Percentiles rank a stretch among this genome's conserved stretches.
phyloP scores from a whole-genome alignment of 53 echinoderm and acorn worm species.

The Echinarachnius parma region DNA sequence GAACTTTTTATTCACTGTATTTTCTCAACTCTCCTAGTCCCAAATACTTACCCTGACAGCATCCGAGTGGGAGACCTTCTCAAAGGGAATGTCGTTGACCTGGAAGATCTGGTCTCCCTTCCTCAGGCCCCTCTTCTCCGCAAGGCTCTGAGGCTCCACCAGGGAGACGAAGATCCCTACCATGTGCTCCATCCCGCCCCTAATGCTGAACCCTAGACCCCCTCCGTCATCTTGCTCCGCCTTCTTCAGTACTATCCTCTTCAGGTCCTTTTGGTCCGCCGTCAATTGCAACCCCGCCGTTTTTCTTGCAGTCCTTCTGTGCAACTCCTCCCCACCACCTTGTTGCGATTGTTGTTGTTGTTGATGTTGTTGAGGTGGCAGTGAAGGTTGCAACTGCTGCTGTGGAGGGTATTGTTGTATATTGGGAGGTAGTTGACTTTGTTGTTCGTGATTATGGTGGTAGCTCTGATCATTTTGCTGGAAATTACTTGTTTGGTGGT shows the following conservation, averaged over 20 bases:
- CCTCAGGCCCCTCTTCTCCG: slow-evolving; percentile 69
- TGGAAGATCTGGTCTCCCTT: slow-evolving; percentile 85
- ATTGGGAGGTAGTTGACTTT: too few relatives aligned
- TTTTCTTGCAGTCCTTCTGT: slow-evolving; percentile 63
- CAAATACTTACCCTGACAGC: slow-evolving; percentile 96
- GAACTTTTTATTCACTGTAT: too few relatives aligned
- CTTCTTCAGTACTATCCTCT: slow-evolving; percentile 70
- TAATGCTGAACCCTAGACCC: slow-evolving; percentile 86
- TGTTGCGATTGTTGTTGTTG: slow-evolving; percentile 9
- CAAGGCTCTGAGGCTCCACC: slow-evolving; percentile 76
- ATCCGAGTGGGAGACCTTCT: slow-evolving; percentile 76
- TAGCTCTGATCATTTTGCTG: slow-evolving; percentile 11
- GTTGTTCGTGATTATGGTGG: too few relatives aligned
- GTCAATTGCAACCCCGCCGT: slow-evolving; percentile 30
- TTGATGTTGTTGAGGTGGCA: slow-evolving; percentile 4
- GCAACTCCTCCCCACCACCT: slow-evolving; percentile 57
- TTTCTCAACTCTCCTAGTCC: too few relatives aligned
- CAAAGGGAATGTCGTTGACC: slow-evolving; percentile 87
- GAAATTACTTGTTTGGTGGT: not conserved
- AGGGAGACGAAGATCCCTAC: slow-evolving; percentile 91
- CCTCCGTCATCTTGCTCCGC: slow-evolving; percentile 44
- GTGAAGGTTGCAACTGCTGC: too few relatives aligned
- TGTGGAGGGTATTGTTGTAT: slow-evolving; percentile 43
- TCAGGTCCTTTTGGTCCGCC: slow-evolving; percentile 40
- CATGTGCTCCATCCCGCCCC: slow-evolving; percentile 86